Conservation (phyloP, 2,797 vertebrate species). For the Liasis olivaceus region DNA sequence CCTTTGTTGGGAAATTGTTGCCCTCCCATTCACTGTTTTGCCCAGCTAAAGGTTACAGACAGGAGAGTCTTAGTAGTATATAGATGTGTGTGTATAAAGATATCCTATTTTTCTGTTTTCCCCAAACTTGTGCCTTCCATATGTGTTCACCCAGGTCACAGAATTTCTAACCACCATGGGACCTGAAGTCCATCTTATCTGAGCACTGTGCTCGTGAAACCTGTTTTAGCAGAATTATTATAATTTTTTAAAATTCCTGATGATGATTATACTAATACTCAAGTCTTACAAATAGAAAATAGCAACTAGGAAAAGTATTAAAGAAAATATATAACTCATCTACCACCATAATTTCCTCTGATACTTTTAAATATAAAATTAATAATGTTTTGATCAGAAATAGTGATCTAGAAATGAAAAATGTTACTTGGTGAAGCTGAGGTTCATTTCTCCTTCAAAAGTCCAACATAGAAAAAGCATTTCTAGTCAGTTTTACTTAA, state of each 20-base stretch:
- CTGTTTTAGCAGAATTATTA: too few relatives aligned
- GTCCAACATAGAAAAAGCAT: conserved; percentile 11
- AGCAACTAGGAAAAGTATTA: not conserved
- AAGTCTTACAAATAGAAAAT: not conserved
- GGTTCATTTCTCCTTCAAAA: not conserved
- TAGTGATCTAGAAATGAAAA: not conserved
- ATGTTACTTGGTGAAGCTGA: not conserved
- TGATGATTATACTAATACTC: too few relatives aligned
- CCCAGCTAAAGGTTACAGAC: too few relatives aligned
- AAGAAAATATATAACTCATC: not conserved
- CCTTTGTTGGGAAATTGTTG: too few relatives aligned
- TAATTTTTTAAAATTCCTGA: too few relatives aligned
- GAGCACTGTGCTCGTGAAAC: not conserved
- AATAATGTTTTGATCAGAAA: rapidly evolving
- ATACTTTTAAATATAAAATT: not conserved
- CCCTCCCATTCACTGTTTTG: too few relatives aligned
- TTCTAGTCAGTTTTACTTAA: rapidly evolving
- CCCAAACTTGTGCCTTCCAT: not conserved
- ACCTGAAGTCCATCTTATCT: not conserved
- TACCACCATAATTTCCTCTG: not conserved
- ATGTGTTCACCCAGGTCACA: not conserved
- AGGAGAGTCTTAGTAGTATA: too few relatives aligned
- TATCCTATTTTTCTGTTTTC: not conserved
- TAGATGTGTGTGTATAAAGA: too few relatives aligned
- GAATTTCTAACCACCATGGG: not conserved